phyloP scores from a whole-genome alignment of 2,797 vertebrate genomes.

The Oryzias sinensis region DNA sequence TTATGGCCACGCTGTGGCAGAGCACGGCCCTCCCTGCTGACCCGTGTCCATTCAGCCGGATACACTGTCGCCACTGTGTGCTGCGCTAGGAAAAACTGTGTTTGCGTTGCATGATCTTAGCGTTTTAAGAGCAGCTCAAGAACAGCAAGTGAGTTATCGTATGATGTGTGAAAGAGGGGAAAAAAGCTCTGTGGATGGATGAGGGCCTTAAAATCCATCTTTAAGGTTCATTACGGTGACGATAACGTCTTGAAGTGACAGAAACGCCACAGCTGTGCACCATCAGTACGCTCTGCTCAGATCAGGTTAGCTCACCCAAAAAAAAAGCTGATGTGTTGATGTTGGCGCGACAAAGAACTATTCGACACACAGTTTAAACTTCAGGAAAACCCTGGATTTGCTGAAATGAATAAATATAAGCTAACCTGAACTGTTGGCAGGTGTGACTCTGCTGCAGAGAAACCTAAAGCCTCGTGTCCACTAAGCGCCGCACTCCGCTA shows the following conservation, averaged over 20 bases:
- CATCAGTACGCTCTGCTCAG: constrained; percentile 1
- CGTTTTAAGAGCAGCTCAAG: constrained; percentile 35
- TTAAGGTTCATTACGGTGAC: constrained; percentile 1
- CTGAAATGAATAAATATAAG: constrained; percentile 18
- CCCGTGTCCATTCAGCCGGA: constrained; percentile 61
- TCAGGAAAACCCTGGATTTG: not conserved
- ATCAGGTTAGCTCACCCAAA: constrained; percentile 13
- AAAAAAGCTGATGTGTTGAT: constrained; percentile 22
- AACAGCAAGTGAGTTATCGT: constrained; percentile 33
- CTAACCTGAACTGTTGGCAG: constrained; percentile 4
- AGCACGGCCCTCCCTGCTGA: constrained; percentile 27
- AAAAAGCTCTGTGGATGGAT: constrained; percentile 22
- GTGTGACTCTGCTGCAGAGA: constrained; percentile 15
- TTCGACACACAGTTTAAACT: constrained; percentile 11
- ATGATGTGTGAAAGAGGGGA: constrained; percentile 38
- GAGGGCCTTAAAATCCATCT: constrained; percentile 30
- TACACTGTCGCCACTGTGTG: constrained; percentile 62
- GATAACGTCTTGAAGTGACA: constrained; percentile 2
- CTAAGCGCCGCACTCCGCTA: too few relatives aligned
- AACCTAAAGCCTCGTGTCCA: constrained; percentile 5
- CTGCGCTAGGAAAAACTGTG: constrained; percentile 50
- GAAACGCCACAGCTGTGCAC: not conserved
- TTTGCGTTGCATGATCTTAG: constrained; percentile 26
- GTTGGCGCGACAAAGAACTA: not conserved
- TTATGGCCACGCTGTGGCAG: constrained; percentile 42